These are phyloP conservation scores for Ceratina japonica DNA, from an alignment of 1,140 invertebrate species.

Conservation along the genomic window DNA sequence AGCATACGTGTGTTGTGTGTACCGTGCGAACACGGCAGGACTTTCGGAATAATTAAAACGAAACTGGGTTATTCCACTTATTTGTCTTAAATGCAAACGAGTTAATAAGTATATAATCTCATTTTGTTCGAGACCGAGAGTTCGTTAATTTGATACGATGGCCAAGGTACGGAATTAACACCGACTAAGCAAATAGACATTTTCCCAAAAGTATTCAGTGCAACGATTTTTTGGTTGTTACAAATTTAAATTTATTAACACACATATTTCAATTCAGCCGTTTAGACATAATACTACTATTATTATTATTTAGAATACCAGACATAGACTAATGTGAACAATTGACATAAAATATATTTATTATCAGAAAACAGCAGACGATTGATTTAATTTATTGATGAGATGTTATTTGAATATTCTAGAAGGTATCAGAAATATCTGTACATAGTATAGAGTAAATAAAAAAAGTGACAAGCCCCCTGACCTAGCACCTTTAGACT, in stretches of 20 bases:
- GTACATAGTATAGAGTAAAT: no score
- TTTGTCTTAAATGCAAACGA: slow-evolving; percentile 25
- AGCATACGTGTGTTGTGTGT: slow-evolving; percentile 1
- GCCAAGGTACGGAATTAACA: not conserved
- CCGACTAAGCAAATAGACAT: not conserved
- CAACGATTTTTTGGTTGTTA: not conserved
- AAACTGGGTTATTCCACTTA: slow-evolving; percentile 41
- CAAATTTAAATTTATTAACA: not conserved
- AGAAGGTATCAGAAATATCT: no score
- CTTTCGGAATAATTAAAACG: slow-evolving; percentile 42
- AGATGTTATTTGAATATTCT: not conserved
- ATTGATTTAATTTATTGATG: not conserved
- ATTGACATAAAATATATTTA: not conserved
- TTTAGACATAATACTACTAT: not conserved
- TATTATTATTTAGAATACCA: not conserved
- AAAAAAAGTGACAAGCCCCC: no score
- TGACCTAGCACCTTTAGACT: no score
- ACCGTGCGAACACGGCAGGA: not conserved
- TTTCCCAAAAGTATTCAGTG: not conserved
- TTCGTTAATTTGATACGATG: not conserved
- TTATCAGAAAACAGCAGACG: not conserved
- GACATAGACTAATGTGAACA: no score
- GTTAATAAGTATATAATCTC: slow-evolving; percentile 20
- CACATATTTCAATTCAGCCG: no score
- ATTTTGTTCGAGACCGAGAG: not conserved